Base-by-base conservation (phyloP, 2,888 invertebrate genomes). In the Drosophila affinis region DNA sequence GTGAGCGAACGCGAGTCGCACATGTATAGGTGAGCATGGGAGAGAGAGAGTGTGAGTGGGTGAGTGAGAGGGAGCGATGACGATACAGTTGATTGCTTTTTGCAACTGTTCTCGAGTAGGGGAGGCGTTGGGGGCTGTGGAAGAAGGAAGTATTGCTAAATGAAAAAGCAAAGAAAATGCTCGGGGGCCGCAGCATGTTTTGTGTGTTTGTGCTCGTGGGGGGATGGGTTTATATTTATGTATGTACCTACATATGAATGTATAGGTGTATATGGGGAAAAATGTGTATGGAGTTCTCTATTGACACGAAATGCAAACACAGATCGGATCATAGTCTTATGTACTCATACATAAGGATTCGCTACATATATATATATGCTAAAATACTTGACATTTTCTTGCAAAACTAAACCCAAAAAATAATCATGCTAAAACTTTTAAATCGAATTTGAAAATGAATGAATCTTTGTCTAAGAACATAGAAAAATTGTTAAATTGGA, bases 141-240 rank as follows among this genome's bases (percentile, higher is more conserved):
- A 69, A 62, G 78, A 62, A 61, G 59, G 81, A 76, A 79, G 81
- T 63, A 54, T 52, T 76, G 85, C 76, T 81, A 82, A 82, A 76
- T 87, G 81, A 69, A 81, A 87, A 81, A 62, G 87, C 57, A 82
- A 82, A 82, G 84, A 84, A 84, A 84, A 84, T 63, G 62, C 56
- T 32, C 44, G 29, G 24, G 49, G 24, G 9, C 9, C 51, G 46
- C 34, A 39, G 7, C 6, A 39, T n/a, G n/a, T 6, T 32, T 39
- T 39, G 39, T 39, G 39, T 39, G 39, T 39, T n/a, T 14, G 14
- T n/a, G 14, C 39, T 39, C 39, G 14, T 39, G 39, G 39, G 14
- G 39, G 39, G 39, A 39, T n/a, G 14, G 6, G 39, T n/a, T 39
- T 6, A 39, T 39, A n/a, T 34, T 39, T 6, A 39, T 39, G 6